These are phyloP conservation scores for Pyrrhura leucotis DNA, from an alignment of 2,797 vertebrate genomes.

Conservation along the genomic window DNA sequence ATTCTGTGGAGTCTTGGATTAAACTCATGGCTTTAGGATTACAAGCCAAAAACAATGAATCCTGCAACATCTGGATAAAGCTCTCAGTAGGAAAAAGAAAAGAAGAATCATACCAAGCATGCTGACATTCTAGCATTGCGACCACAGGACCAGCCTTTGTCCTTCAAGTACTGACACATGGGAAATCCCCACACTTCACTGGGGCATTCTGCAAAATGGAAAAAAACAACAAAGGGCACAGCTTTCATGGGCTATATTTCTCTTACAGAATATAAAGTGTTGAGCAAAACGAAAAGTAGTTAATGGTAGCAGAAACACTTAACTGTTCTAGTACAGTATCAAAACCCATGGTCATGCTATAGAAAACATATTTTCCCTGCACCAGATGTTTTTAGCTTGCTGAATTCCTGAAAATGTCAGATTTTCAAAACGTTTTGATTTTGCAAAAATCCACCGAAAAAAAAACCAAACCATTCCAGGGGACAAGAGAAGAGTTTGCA, in stretches of 20 bases:
- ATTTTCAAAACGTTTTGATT: constrained; percentile 49
- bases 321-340: constrained; percentile 17
- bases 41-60: constrained; percentile 59
- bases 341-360: constrained; percentile 11
- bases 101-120: constrained; percentile 78
- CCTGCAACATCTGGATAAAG: constrained; percentile 55
- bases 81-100: constrained; percentile 8
- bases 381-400: constrained; percentile 37
- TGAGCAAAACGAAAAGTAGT: constrained; percentile 50
- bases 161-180: constrained; percentile 80
- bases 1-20: constrained; percentile 43
- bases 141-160: constrained; percentile 78
- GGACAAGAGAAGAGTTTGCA: background rate
- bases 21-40: constrained; percentile 38
- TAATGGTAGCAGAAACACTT: constrained; percentile 21
- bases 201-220: constrained; percentile 60
- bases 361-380: background rate
- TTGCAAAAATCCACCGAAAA: background rate
- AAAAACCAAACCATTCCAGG: background rate
- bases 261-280: constrained; percentile 25
- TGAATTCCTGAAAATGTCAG: constrained; percentile 28
- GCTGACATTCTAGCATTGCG: constrained; percentile 85
- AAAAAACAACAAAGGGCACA: background rate
- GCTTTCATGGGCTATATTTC: constrained; percentile 23
- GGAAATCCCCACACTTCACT: constrained; percentile 80